phyloP scores from a whole-genome alignment of 2,888 invertebrate genomes.

The Dicyrtoma fusca region DNA sequence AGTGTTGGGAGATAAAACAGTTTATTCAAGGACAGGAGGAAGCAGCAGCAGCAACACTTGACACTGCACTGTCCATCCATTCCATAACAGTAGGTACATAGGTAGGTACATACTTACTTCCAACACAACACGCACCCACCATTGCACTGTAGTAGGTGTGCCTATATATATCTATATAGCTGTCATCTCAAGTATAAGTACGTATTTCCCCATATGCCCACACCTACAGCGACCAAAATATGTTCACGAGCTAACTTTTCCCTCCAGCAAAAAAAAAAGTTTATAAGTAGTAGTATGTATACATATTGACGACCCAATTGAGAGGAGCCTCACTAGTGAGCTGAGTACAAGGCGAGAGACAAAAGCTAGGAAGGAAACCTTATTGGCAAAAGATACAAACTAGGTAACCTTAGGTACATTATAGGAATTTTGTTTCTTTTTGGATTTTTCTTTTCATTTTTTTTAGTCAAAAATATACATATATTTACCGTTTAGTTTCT shows the following conservation, averaged over 20 bases:
- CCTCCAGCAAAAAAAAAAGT: background rate
- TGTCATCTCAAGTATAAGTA: no score
- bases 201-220: no score
- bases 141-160: no score
- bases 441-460: no score
- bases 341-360: no score
- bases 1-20: constrained; percentile 6
- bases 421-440: background rate
- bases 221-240: background rate
- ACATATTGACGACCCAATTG: no score
- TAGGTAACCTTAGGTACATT: background rate
- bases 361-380: no score
- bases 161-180: no score
- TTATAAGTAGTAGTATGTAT: no score
- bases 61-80: constrained; percentile 18
- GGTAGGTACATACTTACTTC: background rate
- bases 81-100: background rate
- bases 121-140: no score
- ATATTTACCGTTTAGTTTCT: no score
- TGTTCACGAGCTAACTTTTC: background rate
- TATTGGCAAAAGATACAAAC: background rate
- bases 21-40: constrained; percentile 4
- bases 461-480: no score
- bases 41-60: constrained; percentile 19
- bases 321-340: background rate